Evolutionary conservation across 2,888 invertebrate genomes (phyloP), one percentile per base, ranked within the genome.

Genomic region (Laothoe populi): DNA sequence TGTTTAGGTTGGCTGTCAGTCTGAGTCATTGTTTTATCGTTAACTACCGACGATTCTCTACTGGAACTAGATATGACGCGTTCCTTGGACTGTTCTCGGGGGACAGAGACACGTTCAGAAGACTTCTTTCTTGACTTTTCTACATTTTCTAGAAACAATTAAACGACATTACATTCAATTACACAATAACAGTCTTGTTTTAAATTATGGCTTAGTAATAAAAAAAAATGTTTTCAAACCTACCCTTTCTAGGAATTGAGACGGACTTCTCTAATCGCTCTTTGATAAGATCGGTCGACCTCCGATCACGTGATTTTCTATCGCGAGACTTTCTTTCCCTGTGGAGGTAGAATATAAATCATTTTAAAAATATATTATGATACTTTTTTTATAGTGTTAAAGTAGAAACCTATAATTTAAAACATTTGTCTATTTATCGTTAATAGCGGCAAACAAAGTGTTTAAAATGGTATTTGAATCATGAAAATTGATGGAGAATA

Each of bases 221-320:
- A n/a, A n/a, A n/a, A 38, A 11, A 38, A 11, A 38, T 38, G 7
- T 38, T 7, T 38, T 38, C 10, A n/a, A n/a, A n/a, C n/a, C n/a
- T 63, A 89, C 92, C 92, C 83, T 91, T 93, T 59, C 92, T 85
- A 4, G 92, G 91, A 66, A 91, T 88, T 4, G 92, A 92, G 19
- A 92, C 92, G 0, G 92, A 92, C 63, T 92, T 92, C 67, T 92
- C 92, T 66, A 92, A 74, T 10, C 92, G 83, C 72, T 92, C 92
- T 68, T 92, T 92, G 66, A 91, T 91, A 10, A 92, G 69, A 64
- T 93, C 92, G 66, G 87, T 90, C 58, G 90, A 92, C 61, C 90
- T 84, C 64, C 91, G 84, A 2, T 92, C 90, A 19, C 94, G 90
- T 65, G 93, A 93, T 66, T 92, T 93, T 63, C 90, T 84, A 45